Conservation (phyloP, 1,140 invertebrate genomes). For the Achroia grisella region DNA sequence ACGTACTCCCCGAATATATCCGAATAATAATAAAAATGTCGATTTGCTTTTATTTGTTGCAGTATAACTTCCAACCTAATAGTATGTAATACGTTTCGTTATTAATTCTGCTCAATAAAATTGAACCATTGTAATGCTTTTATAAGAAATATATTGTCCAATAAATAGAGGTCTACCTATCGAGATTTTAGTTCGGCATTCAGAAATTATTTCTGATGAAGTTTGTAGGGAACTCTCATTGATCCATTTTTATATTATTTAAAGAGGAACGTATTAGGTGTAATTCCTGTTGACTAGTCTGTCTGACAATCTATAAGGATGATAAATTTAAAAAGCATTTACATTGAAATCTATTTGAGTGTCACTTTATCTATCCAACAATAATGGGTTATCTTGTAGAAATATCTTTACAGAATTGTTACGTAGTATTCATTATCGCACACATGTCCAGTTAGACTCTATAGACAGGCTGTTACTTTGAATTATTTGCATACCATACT, state of each 20-base stretch:
- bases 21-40: slow-evolving; percentile 64
- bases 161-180: too few species aligned
- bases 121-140: slow-evolving; percentile 30
- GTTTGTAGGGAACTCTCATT: too few species aligned
- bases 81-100: slow-evolving; percentile 40
- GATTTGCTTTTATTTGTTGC: slow-evolving; percentile 59
- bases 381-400: not conserved
- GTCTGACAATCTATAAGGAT: too few species aligned
- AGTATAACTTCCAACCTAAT: slow-evolving; percentile 46
- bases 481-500: slow-evolving; percentile 53
- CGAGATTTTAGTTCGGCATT: too few species aligned
- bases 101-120: slow-evolving; percentile 66
- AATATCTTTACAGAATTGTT: slow-evolving; percentile 1
- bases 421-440: not conserved
- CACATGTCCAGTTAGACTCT: too few species aligned
- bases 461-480: slow-evolving; percentile 7
- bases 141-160: not conserved
- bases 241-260: too few species aligned
- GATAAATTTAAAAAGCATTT: too few species aligned
- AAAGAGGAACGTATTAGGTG: too few species aligned
- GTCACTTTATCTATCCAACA: too few species aligned
- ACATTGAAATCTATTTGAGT: too few species aligned
- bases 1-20: slow-evolving; percentile 41
- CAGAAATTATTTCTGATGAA: too few species aligned
- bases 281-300: too few species aligned